Conservation (phyloP, 2,888 invertebrate species). For the Cephus pulcher region DNA sequence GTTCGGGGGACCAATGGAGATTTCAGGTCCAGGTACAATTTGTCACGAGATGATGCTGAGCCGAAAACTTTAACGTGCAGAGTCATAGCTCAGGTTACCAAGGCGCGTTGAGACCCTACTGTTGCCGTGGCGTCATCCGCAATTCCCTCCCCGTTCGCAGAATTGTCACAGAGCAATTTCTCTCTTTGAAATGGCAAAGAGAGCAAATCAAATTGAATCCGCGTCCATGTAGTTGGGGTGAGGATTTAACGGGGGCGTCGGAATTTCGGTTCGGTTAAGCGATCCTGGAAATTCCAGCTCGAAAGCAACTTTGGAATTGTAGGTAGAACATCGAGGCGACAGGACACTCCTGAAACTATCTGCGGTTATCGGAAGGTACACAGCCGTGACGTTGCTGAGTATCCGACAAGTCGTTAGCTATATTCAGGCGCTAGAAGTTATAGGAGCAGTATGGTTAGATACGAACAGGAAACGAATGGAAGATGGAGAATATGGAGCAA, state of each 20-base stretch:
- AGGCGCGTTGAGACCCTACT: neutral
- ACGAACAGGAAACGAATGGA: too few species aligned
- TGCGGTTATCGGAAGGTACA: conserved; percentile 6
- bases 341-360: conserved; percentile 1
- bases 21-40: conserved; percentile 43
- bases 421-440: too few species aligned
- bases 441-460: too few species aligned
- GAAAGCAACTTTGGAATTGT: neutral
- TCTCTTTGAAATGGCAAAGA: conserved; percentile 1
- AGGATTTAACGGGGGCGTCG: neutral
- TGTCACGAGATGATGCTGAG: conserved; percentile 54
- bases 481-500: too few species aligned
- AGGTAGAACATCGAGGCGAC: neutral
- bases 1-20: conserved; percentile 33
- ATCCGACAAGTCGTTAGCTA: neutral
- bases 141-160: neutral
- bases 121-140: neutral
- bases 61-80: conserved; percentile 46
- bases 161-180: neutral
- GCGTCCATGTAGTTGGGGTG: neutral
- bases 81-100: conserved; percentile 44
- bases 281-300: neutral
- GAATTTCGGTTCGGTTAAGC: neutral
- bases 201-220: neutral
- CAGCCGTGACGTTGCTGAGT: conserved; percentile 5